These are phyloP conservation scores for Solen grandis DNA, from an alignment of 1,140 invertebrate species.

Conservation along the genomic window DNA sequence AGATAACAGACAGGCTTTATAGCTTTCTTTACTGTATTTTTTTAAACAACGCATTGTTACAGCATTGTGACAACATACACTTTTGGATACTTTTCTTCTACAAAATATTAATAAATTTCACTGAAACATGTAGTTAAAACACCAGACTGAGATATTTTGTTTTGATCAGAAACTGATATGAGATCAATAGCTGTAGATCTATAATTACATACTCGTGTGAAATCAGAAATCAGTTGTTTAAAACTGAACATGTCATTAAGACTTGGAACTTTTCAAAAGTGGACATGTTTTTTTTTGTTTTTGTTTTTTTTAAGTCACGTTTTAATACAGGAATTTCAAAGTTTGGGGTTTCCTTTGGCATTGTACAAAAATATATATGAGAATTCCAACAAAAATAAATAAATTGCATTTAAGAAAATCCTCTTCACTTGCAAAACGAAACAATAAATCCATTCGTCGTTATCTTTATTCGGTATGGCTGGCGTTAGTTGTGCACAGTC, in stretches of 20 bases:
- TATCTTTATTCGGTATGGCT: too few relatives aligned
- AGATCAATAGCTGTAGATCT: slow-evolving; percentile 34
- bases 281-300: too few relatives aligned
- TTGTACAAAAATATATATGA: too few relatives aligned
- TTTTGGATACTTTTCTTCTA: background rate
- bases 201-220: slow-evolving; percentile 13
- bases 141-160: slow-evolving; percentile 28
- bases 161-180: slow-evolving; percentile 24
- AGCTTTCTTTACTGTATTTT: slow-evolving; percentile 19
- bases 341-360: too few relatives aligned
- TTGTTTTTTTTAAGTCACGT: too few relatives aligned
- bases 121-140: slow-evolving; percentile 27
- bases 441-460: too few relatives aligned
- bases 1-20: slow-evolving; percentile 6
- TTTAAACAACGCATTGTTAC: slow-evolving; percentile 17
- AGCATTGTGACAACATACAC: slow-evolving; percentile 15
- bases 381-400: too few relatives aligned
- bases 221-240: slow-evolving; percentile 29
- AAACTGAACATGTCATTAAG: slow-evolving; percentile 28
- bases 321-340: too few relatives aligned
- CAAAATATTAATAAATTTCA: slow-evolving; percentile 29
- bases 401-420: too few relatives aligned
- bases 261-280: slow-evolving; percentile 15
- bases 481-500: too few relatives aligned
- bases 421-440: too few relatives aligned